These are phyloP conservation scores for Episyrphus balteatus DNA, from an alignment of 1,140 invertebrate species.

Conservation along the genomic window DNA sequence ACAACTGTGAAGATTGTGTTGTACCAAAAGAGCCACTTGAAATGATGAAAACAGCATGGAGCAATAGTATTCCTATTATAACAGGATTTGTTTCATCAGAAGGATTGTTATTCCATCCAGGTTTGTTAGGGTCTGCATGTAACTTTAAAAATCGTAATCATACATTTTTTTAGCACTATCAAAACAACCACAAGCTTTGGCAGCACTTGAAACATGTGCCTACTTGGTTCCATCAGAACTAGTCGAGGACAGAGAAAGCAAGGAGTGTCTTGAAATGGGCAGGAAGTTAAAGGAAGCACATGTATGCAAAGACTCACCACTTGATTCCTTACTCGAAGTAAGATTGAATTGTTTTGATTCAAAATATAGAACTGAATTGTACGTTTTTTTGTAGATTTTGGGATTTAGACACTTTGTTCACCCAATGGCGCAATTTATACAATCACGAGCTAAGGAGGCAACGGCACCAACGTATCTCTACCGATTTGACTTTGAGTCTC, in stretches of 20 bases:
- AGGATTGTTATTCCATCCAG: constrained; percentile 12
- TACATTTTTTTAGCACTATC: too few species aligned
- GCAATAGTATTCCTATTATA: constrained; percentile 37
- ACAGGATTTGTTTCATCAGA: constrained; percentile 35
- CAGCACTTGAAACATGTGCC: background rate
- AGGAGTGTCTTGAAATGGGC: background rate
- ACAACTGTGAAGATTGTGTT: constrained; percentile 19
- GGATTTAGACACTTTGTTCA: constrained; percentile 18
- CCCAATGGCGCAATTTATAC: constrained; percentile 15
- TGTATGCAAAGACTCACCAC: too few species aligned
- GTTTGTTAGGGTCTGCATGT: too few species aligned
- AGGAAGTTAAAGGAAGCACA: background rate
- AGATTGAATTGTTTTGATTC: too few species aligned
- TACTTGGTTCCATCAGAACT: background rate
- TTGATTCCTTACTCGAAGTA: too few species aligned
- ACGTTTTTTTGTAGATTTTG: constrained; percentile 3
- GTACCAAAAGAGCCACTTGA: constrained; percentile 18
- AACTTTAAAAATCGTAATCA: too few species aligned
- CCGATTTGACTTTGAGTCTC: constrained; percentile 30
- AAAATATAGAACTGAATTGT: too few species aligned
- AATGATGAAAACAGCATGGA: constrained; percentile 18
- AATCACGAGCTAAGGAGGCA: constrained; percentile 4
- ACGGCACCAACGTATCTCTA: constrained; percentile 34
- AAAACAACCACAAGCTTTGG: too few species aligned
- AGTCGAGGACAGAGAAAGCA: background rate